Evolutionary conservation across 2,113 vertebrate species (phyloP).

Genomic region (Agapornis roseicollis): DNA sequence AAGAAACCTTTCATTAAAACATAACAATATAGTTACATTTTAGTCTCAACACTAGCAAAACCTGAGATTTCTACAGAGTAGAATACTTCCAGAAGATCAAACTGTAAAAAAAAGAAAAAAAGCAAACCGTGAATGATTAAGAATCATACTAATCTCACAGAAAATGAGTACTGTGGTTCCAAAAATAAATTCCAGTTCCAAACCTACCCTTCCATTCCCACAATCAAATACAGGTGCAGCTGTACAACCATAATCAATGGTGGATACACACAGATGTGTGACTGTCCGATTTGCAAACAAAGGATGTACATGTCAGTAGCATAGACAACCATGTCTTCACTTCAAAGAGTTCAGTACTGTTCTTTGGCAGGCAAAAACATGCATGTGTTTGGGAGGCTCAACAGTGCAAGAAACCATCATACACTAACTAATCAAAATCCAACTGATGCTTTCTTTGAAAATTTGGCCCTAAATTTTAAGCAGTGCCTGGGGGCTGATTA

Average conservation of each 20-base stretch:
- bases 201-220: not conserved
- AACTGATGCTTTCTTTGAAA: slow-evolving; percentile 32
- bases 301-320: slow-evolving; percentile 25
- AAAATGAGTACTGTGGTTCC: not conserved
- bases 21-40: not conserved
- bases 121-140: not conserved
- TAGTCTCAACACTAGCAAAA: not conserved
- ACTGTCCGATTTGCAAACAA: slow-evolving; percentile 26
- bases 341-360: slow-evolving; percentile 50
- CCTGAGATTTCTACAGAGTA: not conserved
- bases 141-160: not conserved
- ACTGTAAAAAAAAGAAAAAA: not conserved
- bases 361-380: slow-evolving; percentile 58
- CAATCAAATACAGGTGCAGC: slow-evolving; percentile 53
- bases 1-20: slow-evolving; percentile 32
- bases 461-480: slow-evolving; percentile 59
- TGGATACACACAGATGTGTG: slow-evolving; percentile 42
- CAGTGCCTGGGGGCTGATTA: slow-evolving; percentile 72
- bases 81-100: slow-evolving; percentile 8
- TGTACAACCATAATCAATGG: not conserved
- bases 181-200: slow-evolving; percentile 33
- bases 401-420: not conserved
- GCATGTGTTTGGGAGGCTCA: slow-evolving; percentile 54
- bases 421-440: slow-evolving; percentile 45
- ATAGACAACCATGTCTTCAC: slow-evolving; percentile 11